A percentile compares a stretch with the other conserved stretches of the same genome.
Conservation (phyloP, 2,797 vertebrate species). For the Sebastes nivosus region DNA sequence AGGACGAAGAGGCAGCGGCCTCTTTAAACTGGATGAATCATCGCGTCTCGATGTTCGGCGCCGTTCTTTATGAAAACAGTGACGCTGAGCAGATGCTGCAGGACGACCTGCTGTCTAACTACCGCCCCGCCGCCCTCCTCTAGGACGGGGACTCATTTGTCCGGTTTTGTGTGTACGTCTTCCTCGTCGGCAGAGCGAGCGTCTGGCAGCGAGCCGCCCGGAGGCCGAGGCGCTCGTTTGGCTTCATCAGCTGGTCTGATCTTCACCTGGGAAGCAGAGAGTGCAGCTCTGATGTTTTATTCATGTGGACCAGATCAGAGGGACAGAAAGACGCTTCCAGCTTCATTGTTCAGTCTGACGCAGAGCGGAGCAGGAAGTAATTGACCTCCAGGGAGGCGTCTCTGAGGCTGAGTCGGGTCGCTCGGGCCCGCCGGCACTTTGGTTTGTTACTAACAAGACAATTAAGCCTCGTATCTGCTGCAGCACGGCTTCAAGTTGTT, state of each 20-base stretch:
- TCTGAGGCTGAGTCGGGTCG: background rate
- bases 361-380: constrained; percentile 44
- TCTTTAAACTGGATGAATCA: too few relatives aligned
- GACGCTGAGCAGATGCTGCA: constrained; percentile 21
- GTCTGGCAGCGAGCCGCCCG: background rate
- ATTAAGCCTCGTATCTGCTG: background rate
- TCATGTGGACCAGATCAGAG: constrained; percentile 44
- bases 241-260: constrained; percentile 47
- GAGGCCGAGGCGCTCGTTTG: constrained; percentile 23
- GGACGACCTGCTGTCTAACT: constrained; percentile 12
- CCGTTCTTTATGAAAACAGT: too few relatives aligned
- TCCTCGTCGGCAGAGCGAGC: background rate
- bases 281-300: constrained; percentile 66
- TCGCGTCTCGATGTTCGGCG: too few relatives aligned
- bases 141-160: constrained; percentile 10
- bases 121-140: background rate
- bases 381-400: constrained; percentile 47
- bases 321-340: constrained; percentile 32
- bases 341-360: constrained; percentile 29
- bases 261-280: constrained; percentile 45
- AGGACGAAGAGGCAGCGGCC: too few relatives aligned
- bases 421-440: background rate
- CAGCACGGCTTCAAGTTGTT: background rate
- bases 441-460: constrained; percentile 24
- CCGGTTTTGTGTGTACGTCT: background rate